These are phyloP conservation scores for Drosophila austrosaltans DNA, from an alignment of 2,888 invertebrate genomes.

Conservation along the genomic window DNA sequence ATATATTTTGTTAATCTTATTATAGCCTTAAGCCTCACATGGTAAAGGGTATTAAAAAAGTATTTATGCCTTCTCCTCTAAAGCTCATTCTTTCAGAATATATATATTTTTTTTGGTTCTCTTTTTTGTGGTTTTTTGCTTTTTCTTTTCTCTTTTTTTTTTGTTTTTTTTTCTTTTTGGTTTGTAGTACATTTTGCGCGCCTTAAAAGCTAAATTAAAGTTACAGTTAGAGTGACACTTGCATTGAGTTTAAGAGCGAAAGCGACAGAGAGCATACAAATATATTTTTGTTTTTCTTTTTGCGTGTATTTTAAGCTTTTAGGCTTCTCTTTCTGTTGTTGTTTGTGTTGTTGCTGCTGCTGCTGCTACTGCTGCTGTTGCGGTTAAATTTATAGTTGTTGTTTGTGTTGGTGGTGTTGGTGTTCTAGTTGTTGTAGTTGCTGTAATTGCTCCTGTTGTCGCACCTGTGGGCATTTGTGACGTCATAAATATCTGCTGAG, in stretches of 20 bases:
- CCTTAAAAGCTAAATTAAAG: constrained; percentile 41
- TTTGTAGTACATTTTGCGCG: constrained; percentile 43
- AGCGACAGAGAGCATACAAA: constrained; percentile 2
- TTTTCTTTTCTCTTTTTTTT: constrained; percentile 4
- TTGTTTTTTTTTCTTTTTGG: neutral
- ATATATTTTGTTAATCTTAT: no score
- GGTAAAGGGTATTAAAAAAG: neutral
- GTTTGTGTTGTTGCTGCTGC: constrained; percentile 28
- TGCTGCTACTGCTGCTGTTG: constrained; percentile 15
- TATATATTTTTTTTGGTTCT: no score
- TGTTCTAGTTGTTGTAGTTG: constrained; percentile 17
- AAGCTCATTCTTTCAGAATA: constrained; percentile 8
- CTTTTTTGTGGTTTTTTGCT: neutral
- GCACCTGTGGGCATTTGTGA: constrained; percentile 62
- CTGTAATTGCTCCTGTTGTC: constrained; percentile 21
- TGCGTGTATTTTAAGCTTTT: constrained; percentile 49
- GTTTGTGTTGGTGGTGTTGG: constrained; percentile 19
- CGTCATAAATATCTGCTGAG: constrained; percentile 81
- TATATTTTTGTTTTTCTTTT: neutral
- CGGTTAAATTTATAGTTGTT: constrained; percentile 13
- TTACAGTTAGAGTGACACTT: constrained; percentile 10
- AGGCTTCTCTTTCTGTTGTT: constrained; percentile 46
- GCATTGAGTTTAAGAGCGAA: constrained; percentile 8
- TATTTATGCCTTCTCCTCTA: neutral
- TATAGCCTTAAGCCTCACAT: no score